Base-by-base conservation (phyloP, 2,797 vertebrate genomes). In the Poeciliopsis gracilis region DNA sequence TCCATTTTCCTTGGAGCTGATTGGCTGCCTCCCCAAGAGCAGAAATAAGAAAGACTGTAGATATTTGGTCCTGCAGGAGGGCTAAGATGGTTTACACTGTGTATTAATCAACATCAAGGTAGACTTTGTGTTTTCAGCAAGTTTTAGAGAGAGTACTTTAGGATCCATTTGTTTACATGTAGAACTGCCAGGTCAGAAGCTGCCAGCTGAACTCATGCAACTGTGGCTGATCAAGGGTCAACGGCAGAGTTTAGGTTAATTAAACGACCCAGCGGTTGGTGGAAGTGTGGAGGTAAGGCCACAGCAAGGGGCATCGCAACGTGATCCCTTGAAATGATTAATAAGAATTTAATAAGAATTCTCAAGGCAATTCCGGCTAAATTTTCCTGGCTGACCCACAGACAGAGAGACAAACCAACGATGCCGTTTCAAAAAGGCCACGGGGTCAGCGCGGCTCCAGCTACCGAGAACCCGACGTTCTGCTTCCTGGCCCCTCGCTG, bases 401-500 rank as follows among this genome's bases (percentile, higher is more conserved):
- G 51, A 74, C 51, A n/a, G 36, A 28, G 23, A 41, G 53, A 43
- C 30, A 45, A 43, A 43, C 47, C 47, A 41, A 41, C 41, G 12
- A 67, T 41, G 63, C 20, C 38, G 15, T 45, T 69, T n/a, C 45
- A 43, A 69, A 69, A 8, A 43, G n/a, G 53, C 38, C 38, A n/a
- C 36, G 30, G 12, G 38, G 61, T 36, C 25, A 25, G 59, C 23
- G 1, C 18, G n/a, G 61, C 61, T 38, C 46, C 75, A 51, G 45
- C 61, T 53, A 30, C 36, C 28, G 66, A 28, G 47, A 77, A 20
- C 47, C 5, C 28, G 18, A 28, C 10, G 75, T 73, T 49, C n/a
- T 70, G 61, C 43, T 66, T 81, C 66, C 30, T 80, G 74, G 28
- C 5, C 5, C 3, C 33, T 82, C 51, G 71, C 53, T 70, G 45